Percentiles rank a stretch among this genome's conserved stretches.
Evolutionary conservation across 2,113 vertebrate genomes (phyloP).

Genomic region (Carettochelys insculpta): DNA sequence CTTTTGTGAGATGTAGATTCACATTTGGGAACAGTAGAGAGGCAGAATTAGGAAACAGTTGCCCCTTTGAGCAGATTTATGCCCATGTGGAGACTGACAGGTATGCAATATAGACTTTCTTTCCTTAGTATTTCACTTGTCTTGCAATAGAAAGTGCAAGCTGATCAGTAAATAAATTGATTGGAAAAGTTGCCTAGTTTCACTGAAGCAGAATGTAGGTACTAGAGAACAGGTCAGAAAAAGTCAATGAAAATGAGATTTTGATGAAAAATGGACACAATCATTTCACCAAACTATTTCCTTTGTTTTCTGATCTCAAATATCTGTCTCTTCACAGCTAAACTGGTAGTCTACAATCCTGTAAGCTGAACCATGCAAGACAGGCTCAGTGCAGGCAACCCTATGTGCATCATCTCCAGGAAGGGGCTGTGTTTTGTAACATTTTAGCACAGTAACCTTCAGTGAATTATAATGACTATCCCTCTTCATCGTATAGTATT

Average conservation of each 20-base stretch:
- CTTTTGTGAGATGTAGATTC: neutral
- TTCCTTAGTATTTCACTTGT: neutral
- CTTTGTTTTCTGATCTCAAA: neutral
- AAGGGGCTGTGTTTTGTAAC: neutral
- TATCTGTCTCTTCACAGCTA: neutral
- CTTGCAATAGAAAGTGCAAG: too few relatives aligned
- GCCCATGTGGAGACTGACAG: neutral
- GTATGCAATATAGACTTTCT: neutral
- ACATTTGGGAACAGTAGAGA: neutral
- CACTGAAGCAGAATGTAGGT: neutral
- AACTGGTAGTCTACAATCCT: neutral
- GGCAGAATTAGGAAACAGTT: neutral
- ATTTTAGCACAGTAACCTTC: neutral
- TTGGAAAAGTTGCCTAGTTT: neutral
- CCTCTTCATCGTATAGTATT: neutral
- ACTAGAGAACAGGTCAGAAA: neutral
- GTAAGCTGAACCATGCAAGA: neutral
- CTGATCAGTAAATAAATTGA: too few relatives aligned
- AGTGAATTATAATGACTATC: neutral
- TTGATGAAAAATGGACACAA: neutral
- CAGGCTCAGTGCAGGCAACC: neutral
- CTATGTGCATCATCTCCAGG: neutral
- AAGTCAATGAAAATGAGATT: neutral
- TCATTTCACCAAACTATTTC: neutral
- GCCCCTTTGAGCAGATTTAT: neutral